phyloP scores from a whole-genome alignment of 2,888 invertebrate genomes.

The Pinctada fucata region DNA sequence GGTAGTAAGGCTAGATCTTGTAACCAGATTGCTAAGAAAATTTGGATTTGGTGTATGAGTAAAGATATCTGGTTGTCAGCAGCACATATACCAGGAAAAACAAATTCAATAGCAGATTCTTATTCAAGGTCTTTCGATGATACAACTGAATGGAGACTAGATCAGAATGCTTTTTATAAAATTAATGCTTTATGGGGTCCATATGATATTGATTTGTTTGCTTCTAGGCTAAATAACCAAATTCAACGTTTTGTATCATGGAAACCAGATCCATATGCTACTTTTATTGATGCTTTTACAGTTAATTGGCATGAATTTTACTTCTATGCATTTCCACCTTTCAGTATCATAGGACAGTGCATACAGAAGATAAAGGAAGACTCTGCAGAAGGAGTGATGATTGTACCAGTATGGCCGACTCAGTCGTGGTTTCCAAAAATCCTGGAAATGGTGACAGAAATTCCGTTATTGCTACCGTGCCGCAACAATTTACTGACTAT shows the following conservation, averaged over 20 bases:
- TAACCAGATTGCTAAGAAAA: constrained; percentile 10
- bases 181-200: neutral
- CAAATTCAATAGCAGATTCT: constrained; percentile 17
- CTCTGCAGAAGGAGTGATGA: constrained; percentile 6
- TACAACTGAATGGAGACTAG: constrained; percentile 20
- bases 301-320: constrained; percentile 6
- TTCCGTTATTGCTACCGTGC: constrained; percentile 8
- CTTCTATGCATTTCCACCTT: constrained; percentile 45
- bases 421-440: constrained; percentile 21
- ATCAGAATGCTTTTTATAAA: neutral
- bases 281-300: constrained; percentile 24
- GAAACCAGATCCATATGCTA: constrained; percentile 33
- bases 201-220: constrained; percentile 28
- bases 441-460: constrained; percentile 7
- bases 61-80: constrained; percentile 29
- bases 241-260: constrained; percentile 22
- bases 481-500: neutral
- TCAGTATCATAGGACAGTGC: constrained; percentile 41
- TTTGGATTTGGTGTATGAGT: neutral
- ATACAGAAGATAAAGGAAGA: constrained; percentile 36
- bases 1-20: constrained; percentile 8
- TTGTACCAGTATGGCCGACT: constrained; percentile 31
- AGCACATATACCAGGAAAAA: constrained; percentile 29
- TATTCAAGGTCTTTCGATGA: constrained; percentile 21
- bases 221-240: constrained; percentile 27